Evolutionary conservation across 2,888 invertebrate genomes (phyloP), one percentile per base, ranked within the genome.

Genomic region (Hydraecia micacea): DNA sequence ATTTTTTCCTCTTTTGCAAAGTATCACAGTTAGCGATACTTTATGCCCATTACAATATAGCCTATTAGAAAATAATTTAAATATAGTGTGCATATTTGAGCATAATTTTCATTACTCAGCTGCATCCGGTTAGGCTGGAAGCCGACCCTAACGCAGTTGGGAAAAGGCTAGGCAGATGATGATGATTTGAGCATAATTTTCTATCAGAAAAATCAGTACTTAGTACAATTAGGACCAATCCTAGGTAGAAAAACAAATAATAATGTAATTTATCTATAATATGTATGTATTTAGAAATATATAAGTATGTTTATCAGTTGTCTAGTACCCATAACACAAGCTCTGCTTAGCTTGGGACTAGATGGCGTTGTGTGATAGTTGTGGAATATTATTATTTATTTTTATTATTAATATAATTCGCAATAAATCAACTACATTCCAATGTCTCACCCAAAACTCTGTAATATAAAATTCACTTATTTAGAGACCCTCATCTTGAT

Each of bases 381-480:
- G n/a, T n/a, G n/a, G n/a, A n/a, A n/a, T n/a, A n/a, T n/a, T n/a
- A n/a, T n/a, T n/a, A n/a, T n/a, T n/a, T n/a, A n/a, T n/a, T n/a
- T n/a, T n/a, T n/a, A n/a, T n/a, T n/a, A n/a, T n/a, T n/a, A n/a
- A 60, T 42, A 0, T 15, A 6, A 65, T n/a, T 15, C 25, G 1
- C 36, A 49, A 70, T 46, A 46, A 52, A 68, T 46, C 36, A 81
- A 55, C 7, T 9, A 60, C 42, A 73, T 73, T 67, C 42, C 52
- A 67, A 42, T 46, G 60, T 52, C 60, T 60, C 52, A 55, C 11
- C 25, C 7, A 55, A 65, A 67, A 52, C 28, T 46, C 58, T 63
- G 60, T 63, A 15, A 42, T 74, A 78, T 73, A 46, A 79, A 76
- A 79, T 78, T 83, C 63, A 52, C 71, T 39, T 77, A n/a, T 69